These are phyloP conservation scores for Elysia crispata DNA, from an alignment of 2,888 invertebrate genomes.

Conservation along the genomic window DNA sequence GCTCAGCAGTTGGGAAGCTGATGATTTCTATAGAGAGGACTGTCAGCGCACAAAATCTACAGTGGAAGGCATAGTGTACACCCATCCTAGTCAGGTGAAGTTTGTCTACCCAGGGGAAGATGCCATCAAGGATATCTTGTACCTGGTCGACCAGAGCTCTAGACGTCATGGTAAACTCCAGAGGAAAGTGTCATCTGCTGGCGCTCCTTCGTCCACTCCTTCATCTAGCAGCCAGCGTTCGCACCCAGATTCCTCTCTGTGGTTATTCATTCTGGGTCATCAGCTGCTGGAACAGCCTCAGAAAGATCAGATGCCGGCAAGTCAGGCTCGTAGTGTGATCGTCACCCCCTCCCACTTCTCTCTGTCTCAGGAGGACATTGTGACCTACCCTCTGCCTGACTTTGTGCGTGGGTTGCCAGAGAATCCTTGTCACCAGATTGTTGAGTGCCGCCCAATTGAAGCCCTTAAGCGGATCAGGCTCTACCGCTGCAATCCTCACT, in stretches of 20 bases:
- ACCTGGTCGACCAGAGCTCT: conserved; percentile 66
- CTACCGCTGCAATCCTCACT: conserved; percentile 58
- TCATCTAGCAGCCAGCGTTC: conserved; percentile 19
- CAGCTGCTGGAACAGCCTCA: conserved; percentile 42
- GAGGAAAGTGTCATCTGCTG: conserved; percentile 12
- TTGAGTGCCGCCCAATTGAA: conserved; percentile 68
- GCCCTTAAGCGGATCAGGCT: conserved; percentile 66
- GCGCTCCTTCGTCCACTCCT: background rate
- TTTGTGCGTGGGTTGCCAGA: conserved; percentile 73
- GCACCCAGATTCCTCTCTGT: conserved; percentile 56
- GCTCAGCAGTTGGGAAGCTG: conserved; percentile 61
- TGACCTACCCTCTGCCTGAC: conserved; percentile 75
- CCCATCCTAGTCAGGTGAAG: conserved; percentile 68
- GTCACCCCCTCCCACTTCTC: conserved; percentile 71
- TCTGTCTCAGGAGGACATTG: conserved; percentile 71
- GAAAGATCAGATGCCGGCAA: conserved; percentile 49
- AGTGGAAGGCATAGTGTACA: conserved; percentile 69
- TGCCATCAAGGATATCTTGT: conserved; percentile 69
- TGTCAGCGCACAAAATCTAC: conserved; percentile 64
- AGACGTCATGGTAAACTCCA: background rate
- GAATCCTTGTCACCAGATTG: conserved; percentile 66
- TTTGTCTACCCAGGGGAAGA: conserved; percentile 74
- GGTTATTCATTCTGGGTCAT: conserved; percentile 66
- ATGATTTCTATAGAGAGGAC: conserved; percentile 73
- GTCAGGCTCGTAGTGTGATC: conserved; percentile 66